Base-by-base conservation (phyloP, 2,888 invertebrate genomes). In the Syrphus vitripennis region DNA sequence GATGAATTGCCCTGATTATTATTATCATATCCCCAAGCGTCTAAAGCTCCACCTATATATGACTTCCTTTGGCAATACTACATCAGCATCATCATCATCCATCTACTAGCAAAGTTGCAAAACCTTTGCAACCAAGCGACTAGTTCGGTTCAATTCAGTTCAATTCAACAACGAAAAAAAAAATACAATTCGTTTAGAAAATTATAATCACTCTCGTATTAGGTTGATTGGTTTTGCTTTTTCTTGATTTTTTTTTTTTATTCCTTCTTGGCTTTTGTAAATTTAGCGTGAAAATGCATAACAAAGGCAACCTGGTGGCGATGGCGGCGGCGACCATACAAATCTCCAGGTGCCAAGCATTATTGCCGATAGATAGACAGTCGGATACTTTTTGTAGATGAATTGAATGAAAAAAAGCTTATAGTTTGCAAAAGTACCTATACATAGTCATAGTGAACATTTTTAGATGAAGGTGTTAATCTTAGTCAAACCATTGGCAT, bases 191-290 rank as follows among this genome's bases (percentile, higher is more conserved):
- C 81, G 86, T 67, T 86, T 86, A 77, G 86, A 86, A 86, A 86
- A 86, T 77, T 86, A 86, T 86, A 86, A 86, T 86, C 86, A 86
- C 86, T 82, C 86, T 86, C 86, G 86, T 86, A 86, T 86, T 86
- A 86, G 86, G 86, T 86, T 86, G 86, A 86, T 86, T 86, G 86
- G 86, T 82, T 86, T 86, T 86, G 77, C 77, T 81, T 81, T 84
- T 86, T 67, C 75, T 80, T 42, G 24, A 67, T 69, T 63, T 65
- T 76, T 21, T 65, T 21, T 48, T 50, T 42, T 57, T 50, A 10
- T 48, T 53, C 55, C 42, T 21, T 63, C 45, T 63, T 55, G 57
- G 65, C 75, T 71, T 65, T 80, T 84, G 57, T 80, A 69, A 78
- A 83, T 78, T 74, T 57, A 83, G 72, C 78, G 83, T 83, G 72